These are phyloP conservation scores for Ladona fulva DNA, from an alignment of 1,140 invertebrate species.

Conservation along the genomic window DNA sequence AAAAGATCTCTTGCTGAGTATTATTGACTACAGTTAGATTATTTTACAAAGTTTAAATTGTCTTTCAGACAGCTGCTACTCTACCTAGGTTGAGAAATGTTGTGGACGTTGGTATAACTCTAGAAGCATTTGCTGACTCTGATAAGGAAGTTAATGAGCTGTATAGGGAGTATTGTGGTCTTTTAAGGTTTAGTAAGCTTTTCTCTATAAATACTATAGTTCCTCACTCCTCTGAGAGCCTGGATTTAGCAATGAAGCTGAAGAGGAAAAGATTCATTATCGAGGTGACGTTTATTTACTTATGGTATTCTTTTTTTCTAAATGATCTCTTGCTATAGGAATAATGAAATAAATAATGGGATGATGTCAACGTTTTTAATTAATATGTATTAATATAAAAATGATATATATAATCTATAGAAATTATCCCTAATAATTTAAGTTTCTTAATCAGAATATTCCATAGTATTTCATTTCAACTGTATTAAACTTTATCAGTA, in stretches of 20 bases:
- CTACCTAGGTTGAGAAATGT: not conserved
- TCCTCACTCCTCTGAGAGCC: not conserved
- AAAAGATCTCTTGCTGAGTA: not conserved
- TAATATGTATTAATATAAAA: too few relatives aligned
- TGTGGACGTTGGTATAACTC: not conserved
- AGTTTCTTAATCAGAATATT: too few relatives aligned
- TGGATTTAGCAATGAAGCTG: not conserved
- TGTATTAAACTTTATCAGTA: too few relatives aligned
- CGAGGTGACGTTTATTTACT: not conserved
- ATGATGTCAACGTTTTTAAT: too few relatives aligned
- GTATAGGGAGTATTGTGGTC: not conserved
- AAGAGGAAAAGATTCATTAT: not conserved
- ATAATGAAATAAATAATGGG: too few relatives aligned
- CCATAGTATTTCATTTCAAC: too few relatives aligned
- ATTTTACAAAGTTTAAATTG: not conserved
- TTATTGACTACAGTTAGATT: not conserved
- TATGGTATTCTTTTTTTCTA: not conserved
- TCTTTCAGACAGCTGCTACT: not conserved
- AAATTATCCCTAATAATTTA: too few relatives aligned
- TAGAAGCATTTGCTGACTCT: not conserved
- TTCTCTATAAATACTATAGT: not conserved
- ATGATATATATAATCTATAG: too few relatives aligned
- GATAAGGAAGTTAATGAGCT: not conserved
- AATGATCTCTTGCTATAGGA: too few relatives aligned
- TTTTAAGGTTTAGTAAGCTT: not conserved